phyloP scores from a whole-genome alignment of 2,888 invertebrate species.

The Agrilus cyanescens region DNA sequence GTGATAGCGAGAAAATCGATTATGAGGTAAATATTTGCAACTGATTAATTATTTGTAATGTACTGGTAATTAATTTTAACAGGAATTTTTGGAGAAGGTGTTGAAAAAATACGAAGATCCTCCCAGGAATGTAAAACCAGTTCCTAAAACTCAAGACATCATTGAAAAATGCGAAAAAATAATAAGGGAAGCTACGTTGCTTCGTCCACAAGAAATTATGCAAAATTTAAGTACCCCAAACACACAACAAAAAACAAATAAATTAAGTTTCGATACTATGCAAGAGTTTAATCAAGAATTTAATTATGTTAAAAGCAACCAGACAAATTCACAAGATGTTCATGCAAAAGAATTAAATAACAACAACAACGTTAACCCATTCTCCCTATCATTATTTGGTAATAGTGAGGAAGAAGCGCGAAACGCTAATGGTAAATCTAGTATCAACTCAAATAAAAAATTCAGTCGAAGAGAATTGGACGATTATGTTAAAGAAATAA shows the following conservation, averaged over 20 bases:
- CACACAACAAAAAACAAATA: background rate
- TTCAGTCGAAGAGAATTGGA: constrained; percentile 7
- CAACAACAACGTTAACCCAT: background rate
- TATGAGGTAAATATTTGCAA: constrained; percentile 14
- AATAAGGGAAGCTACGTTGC: constrained; percentile 8
- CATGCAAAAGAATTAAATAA: background rate
- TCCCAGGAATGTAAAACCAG: background rate
- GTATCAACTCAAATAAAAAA: background rate
- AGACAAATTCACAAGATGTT: background rate
- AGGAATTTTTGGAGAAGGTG: constrained; percentile 13
- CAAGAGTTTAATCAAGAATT: constrained; percentile 1
- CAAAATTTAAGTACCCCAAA: background rate
- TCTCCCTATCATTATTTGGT: background rate
- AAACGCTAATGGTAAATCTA: background rate
- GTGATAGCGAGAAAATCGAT: constrained; percentile 8
- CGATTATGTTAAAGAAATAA: constrained; percentile 4
- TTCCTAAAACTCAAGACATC: constrained; percentile 12
- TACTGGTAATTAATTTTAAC: constrained; percentile 1
- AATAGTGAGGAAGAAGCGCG: background rate
- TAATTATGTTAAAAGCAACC: background rate
- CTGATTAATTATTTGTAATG: background rate
- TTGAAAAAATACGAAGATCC: constrained; percentile 7
- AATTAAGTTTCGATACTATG: constrained; percentile 1
- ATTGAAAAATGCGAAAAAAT: constrained; percentile 13
- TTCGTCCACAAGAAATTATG: background rate